These are phyloP conservation scores for Electrophaes corylata DNA, from an alignment of 2,888 invertebrate genomes.

Conservation along the genomic window DNA sequence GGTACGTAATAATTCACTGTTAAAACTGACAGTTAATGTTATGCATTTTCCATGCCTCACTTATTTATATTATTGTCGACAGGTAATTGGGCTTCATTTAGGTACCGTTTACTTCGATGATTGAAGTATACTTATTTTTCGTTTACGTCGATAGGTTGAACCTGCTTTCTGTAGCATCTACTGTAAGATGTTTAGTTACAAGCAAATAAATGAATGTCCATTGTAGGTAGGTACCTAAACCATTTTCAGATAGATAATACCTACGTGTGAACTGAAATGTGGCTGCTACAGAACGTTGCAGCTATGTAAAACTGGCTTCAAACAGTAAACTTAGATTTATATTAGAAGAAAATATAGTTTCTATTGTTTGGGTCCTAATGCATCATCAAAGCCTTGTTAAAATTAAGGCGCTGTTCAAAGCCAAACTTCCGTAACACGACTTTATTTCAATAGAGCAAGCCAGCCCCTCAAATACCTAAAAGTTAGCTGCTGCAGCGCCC, in stretches of 20 bases:
- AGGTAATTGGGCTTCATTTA: constrained; percentile 1
- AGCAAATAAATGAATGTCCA: no score
- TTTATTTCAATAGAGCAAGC: no score
- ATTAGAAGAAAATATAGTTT: neutral
- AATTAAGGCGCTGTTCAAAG: no score
- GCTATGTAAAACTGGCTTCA: neutral
- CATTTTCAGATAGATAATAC: no score
- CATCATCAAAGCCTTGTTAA: constrained; percentile 37
- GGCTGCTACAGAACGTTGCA: neutral
- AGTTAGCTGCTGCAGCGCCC: no score
- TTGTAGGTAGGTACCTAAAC: no score
- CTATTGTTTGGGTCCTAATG: constrained; percentile 6
- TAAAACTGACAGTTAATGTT: constrained; percentile 26
- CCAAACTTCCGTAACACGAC: no score
- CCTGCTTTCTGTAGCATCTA: no score
- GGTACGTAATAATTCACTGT: constrained; percentile 31
- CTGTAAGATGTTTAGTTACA: no score
- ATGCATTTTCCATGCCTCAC: constrained; percentile 35
- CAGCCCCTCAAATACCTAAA: no score
- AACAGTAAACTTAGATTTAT: neutral
- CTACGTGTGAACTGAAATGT: no score
- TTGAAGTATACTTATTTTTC: neutral
- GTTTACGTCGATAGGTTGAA: no score
- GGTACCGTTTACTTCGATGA: neutral
- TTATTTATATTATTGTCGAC: constrained; percentile 7